Evolutionary conservation across 2,797 vertebrate genomes (phyloP), one percentile per base, ranked within the genome.

Genomic region (Acridotheres tristis): DNA sequence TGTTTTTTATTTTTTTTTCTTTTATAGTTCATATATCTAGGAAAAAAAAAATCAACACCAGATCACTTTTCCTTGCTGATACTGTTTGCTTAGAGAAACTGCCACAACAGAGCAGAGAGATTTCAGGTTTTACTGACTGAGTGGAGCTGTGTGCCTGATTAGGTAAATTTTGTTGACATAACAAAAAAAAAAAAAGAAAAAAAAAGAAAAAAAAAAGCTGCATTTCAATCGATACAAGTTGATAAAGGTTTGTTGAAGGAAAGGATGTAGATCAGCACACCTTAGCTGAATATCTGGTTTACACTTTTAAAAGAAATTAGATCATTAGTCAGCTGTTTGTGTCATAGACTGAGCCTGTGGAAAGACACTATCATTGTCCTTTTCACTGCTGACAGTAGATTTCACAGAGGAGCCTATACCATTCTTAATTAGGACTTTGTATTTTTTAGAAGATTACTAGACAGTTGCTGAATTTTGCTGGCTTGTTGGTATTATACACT

Each of bases 91-190:
- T 90, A 83, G 63, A 95, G 79, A 86, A 97, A 80, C 75, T 88
- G 75, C 67, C 63, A 76, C 79, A 95, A 63, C 73, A 90, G 34
- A 76, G 29, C 34, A 85, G 38, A 53, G 21, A n/a, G 80, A 81
- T 94, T 97, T 97, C 19, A 58, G 58, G 57, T 95, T 96, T 82
- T 81, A 81, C 84, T 92, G 74, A 61, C 61, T 81, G 58, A 95
- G 58, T 74, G 85, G 85, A 94, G 23, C 68, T 94, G n/a, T 90
- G 80, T 83, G 69, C 74, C 86, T 95, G 94, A 89, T 96, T 94
- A 95, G 42, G 94, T 38, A 95, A 90, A 95, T 91, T 72, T 84
- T 53, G 36, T 45, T 1, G 0, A 45, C 6, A 53, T 26, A 19
- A 61, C 20, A 42, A 53, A n/a, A 22, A 34, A 8, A 34, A 34